Base-by-base conservation (phyloP, 2,797 vertebrate genomes). In the Acrossocheilus wenchowensis region DNA sequence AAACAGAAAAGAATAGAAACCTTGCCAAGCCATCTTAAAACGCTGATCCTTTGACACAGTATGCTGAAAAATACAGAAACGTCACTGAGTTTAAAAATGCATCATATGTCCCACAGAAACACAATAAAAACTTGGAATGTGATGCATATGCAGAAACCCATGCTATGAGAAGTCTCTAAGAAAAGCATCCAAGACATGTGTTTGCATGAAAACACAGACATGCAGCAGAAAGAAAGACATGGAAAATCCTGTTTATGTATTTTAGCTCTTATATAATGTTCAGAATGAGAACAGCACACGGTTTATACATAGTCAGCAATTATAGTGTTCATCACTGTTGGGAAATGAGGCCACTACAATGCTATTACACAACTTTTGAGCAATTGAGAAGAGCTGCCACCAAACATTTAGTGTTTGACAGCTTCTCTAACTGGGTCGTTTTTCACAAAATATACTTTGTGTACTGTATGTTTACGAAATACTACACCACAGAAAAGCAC, bases 401-500 rank as follows among this genome's bases (percentile, higher is more conserved):
- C 10, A 39, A 75, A 52, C 34, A 68, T 39, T 39, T 34, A 36
- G 43, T 66, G 34, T 78, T 54, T 8, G 48, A 45, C 57, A 48
- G 39, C n/a, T 82, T 43, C n/a, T 14, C 19, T 57, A 45, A 21
- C 36, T 41, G 12, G 71, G 36, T 64, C 26, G n/a, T 11, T 48
- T 77, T 39, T 66, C 60, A 30, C 52, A 62, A 26, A 30, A 50
- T 77, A 74, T 64, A n/a, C 8, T 48, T 60, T 75, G 41, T 74
- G 12, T 45, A 34, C 41, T 45, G 52, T 23, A 17, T 66, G 82
- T 77, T 84, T 84, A 75, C 0, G 82, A 66, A 84, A 77, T 84
- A 26, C 17, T 21, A 74, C 39, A 60, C 50, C 52, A 75, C 21
- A 43, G 64, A 79, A 79, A 84, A 79, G 60, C 62, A 84, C 75